A percentile compares a stretch with the other conserved stretches of the same genome.
Conservation (phyloP, 2,888 invertebrate species). For the Sturmia bella region DNA sequence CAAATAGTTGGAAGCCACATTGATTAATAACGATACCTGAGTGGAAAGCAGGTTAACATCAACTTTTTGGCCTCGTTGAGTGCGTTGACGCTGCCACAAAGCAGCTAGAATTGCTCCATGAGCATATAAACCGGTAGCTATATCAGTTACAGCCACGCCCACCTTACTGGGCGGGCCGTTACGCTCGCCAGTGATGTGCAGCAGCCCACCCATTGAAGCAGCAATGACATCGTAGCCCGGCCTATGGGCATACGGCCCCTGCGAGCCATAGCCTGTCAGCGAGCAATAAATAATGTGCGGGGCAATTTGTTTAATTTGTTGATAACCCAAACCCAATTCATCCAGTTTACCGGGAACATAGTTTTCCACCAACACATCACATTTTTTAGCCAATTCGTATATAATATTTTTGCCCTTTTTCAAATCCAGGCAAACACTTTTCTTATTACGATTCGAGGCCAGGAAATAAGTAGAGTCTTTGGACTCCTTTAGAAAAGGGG, state of each 20-base stretch:
- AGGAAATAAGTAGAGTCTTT: slow-evolving; percentile 91
- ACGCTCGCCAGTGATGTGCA: slow-evolving; percentile 93
- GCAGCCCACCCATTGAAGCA: slow-evolving; percentile 93
- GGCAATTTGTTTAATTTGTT: slow-evolving; percentile 86
- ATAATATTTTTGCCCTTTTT: slow-evolving; percentile 88
- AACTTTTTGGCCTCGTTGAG: slow-evolving; percentile 94
- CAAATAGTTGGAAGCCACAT: slow-evolving; percentile 94
- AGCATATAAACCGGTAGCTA: slow-evolving; percentile 97
- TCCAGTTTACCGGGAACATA: slow-evolving; percentile 95
- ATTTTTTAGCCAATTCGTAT: slow-evolving; percentile 87
- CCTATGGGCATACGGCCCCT: slow-evolving; percentile 91
- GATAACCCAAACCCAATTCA: slow-evolving; percentile 90
- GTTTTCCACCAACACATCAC: slow-evolving; percentile 96
- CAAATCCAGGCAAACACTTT: slow-evolving; percentile 93
- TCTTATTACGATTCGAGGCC: slow-evolving; percentile 96
- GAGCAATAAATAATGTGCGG: slow-evolving; percentile 95
- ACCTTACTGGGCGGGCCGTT: slow-evolving; percentile 93
- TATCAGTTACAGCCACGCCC: slow-evolving; percentile 95
- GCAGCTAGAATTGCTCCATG: slow-evolving; percentile 97
- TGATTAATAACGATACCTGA: slow-evolving; percentile 93
- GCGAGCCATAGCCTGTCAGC: slow-evolving; percentile 94
- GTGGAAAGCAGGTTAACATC: slow-evolving; percentile 97
- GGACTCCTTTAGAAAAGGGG: slow-evolving; percentile 88
- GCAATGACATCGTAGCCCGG: slow-evolving; percentile 99
- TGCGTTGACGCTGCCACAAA: slow-evolving; percentile 88